Base-by-base conservation (phyloP, 2,888 invertebrate species). In the Nomada goodeniana region DNA sequence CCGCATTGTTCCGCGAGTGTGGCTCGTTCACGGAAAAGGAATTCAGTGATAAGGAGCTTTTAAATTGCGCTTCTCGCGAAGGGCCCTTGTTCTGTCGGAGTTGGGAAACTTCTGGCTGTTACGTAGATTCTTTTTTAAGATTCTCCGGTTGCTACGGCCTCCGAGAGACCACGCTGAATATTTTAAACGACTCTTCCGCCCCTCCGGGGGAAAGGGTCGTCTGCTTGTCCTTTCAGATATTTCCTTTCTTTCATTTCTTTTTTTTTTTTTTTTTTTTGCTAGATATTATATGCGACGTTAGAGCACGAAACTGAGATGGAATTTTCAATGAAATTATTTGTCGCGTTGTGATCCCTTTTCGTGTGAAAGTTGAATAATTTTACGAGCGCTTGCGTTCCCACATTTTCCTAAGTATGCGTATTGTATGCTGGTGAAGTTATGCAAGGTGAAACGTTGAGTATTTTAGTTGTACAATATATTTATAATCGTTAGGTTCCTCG, bases 81-180 rank as follows among this genome's bases (percentile, higher is more conserved):
- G 52, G 55, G 80, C 50, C 63, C 65, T 52, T 23, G 50, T 79
- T 52, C 65, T 15, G 13, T 36, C 26, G 20, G 36, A 63, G 60
- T 71, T 79, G 60, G 55, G 47, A 71, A 80, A 80, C 80, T 78
- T 71, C 50, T 44, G 55, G 50, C 57, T 36, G 76, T 78, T 68
- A 63, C 64, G 73, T 26, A 47, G 55, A 79, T 57, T 44, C 23
- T 44, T 44, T 50, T 80, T 80, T 53, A 59, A 80, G 68, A 80
- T 79, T 67, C 67, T 47, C 67, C 44, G 26, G 63, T 59, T 44
- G 50, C 67, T 75, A 47, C 76, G 61, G 52, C 52, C 23, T 80
- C 63, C 68, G 11, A 52, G 65, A 70, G 53, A 60, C 69, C 59
- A 20, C 36, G 77, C 18, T 80, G 79, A 80, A 80, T 77, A 70